phyloP scores from a whole-genome alignment of 2,888 invertebrate genomes.

The Pristionchus japonicus region DNA sequence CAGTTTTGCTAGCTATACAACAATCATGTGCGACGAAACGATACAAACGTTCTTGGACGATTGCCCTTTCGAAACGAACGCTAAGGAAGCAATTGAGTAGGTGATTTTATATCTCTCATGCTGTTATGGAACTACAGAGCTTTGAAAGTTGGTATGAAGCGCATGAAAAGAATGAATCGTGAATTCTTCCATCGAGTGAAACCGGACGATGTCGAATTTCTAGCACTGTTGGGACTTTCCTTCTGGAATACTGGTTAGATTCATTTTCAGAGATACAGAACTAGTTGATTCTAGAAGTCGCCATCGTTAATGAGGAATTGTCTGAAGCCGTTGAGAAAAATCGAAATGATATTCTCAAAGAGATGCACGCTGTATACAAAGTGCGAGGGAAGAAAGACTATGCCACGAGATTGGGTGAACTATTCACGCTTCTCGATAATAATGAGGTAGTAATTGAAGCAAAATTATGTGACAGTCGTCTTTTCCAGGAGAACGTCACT shows the following conservation, averaged over 20 bases:
- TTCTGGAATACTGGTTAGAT: not conserved
- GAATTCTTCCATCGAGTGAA: not conserved
- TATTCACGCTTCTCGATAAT: not conserved
- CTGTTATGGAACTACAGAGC: too few species aligned
- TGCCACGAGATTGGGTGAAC: not conserved
- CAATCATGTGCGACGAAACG: not conserved
- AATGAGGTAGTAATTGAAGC: not conserved
- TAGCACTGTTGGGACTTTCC: not conserved
- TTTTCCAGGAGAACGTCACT: not conserved
- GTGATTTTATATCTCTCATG: not conserved
- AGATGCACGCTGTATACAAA: not conserved
- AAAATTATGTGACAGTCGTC: not conserved
- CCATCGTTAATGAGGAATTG: not conserved
- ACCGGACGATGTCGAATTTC: constrained; percentile 19
- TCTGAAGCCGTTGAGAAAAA: not conserved
- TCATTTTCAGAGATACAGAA: not conserved
- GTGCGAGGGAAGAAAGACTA: not conserved
- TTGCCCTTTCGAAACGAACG: not conserved
- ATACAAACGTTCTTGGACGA: not conserved
- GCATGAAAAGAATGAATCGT: not conserved
- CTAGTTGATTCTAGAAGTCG: not conserved
- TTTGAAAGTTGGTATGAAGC: not conserved
- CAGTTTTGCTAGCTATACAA: constrained; percentile 22
- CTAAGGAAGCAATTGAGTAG: not conserved
- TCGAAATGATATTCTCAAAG: not conserved